A percentile compares a stretch with the other conserved stretches of the same genome.
Evolutionary conservation across 2,888 invertebrate species (phyloP).

Genomic region (Microctonus brassicae): DNA sequence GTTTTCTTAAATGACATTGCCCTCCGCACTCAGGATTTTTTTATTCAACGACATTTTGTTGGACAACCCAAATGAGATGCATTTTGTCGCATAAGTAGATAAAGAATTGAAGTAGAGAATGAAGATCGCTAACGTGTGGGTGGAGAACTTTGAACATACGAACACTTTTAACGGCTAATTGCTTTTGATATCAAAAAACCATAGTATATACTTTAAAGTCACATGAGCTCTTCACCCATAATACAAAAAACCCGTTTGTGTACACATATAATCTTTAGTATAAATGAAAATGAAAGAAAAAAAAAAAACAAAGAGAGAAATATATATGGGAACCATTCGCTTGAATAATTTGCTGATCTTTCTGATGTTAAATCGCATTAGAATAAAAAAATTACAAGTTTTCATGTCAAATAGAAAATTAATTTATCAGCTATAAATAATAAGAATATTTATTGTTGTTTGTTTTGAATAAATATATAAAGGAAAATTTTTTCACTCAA

Average conservation of each 20-base stretch:
- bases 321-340: no score
- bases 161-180: slow-evolving; percentile 59
- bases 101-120: slow-evolving; percentile 56
- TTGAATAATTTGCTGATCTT: no score
- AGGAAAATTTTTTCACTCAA: no score
- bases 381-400: no score
- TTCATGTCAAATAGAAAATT: no score
- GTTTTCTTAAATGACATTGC: slow-evolving; percentile 24
- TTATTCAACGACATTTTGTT: slow-evolving; percentile 46
- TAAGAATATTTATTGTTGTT: no score
- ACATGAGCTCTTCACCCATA: slow-evolving; percentile 25
- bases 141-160: slow-evolving; percentile 50
- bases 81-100: no score
- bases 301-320: neutral
- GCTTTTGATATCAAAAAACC: slow-evolving; percentile 48
- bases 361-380: no score
- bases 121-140: slow-evolving; percentile 29
- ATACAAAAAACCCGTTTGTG: slow-evolving; percentile 1
- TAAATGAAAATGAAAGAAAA: neutral
- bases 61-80: no score
- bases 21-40: slow-evolving; percentile 34
- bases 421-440: no score
- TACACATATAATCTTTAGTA: slow-evolving; percentile 3
- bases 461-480: no score
- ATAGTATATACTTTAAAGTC: slow-evolving; percentile 31